Base-by-base conservation (phyloP, 2,888 invertebrate species). In the Morpho achilles region DNA sequence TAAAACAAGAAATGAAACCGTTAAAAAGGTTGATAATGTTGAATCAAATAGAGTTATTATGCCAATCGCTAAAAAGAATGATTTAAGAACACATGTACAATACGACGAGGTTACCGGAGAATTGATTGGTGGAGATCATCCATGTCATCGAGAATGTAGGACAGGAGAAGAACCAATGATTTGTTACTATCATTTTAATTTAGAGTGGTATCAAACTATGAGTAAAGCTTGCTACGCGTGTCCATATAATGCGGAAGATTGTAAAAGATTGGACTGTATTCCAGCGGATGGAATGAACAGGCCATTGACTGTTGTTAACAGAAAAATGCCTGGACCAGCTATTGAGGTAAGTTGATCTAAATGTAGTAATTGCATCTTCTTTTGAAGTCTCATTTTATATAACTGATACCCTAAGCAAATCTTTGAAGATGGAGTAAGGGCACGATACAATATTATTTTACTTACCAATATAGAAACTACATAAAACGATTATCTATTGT, bases 151-250 rank as follows among this genome's bases (percentile, higher is more conserved):
- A 69, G 88, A 91, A 69, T 96, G 96, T 75, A 82, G 74, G 23
- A 90, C 91, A 62, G 92, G 91, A 0, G 88, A 92, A 50, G 87
- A 92, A 7, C 91, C 94, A 1, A 94, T 94, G 93, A 91, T 92
- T 32, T 96, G 96, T 71, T 91, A 92, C 58, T 96, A 95, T 73
- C 89, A 92, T 69, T 96, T 96, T 70, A 91, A 89, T n/a, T 73
- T 96, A 6, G 97, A 97, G 77, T 95, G 94, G 92, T 97, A 96
- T 80, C 93, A 95, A 67, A 95, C 96, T 0, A 93, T 97, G 92
- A 96, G 96, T 75, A 97, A 97, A 78, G 97, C 97, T 0, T 98
- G 98, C 72, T 96, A 92, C 73, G 87, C 94, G 69, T 98, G 98
- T 75, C 97, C 97, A 0, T 91, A 86, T 60, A 95, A 95, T 75